A percentile compares a stretch with the other conserved stretches of the same genome.
Conservation (phyloP, 2,888 invertebrate genomes). For the Oxystoma pomonae region DNA sequence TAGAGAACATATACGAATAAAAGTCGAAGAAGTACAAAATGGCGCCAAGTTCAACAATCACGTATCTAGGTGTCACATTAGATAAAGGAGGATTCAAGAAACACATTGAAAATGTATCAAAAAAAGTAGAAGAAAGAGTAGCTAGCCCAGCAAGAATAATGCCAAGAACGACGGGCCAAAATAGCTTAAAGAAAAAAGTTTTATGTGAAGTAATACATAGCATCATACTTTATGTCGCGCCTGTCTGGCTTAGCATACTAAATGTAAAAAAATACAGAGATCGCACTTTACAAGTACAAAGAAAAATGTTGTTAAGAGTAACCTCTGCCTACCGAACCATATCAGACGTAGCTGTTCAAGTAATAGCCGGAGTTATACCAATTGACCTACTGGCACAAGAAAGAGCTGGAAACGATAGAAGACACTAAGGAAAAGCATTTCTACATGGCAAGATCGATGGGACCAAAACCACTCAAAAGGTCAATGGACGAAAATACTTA, state of each 20-base stretch:
- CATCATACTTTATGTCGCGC: not conserved
- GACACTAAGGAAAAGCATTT: not conserved
- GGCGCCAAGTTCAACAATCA: not conserved
- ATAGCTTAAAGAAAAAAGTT: not conserved
- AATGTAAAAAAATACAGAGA: not conserved
- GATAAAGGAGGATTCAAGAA: not conserved
- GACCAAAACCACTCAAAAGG: not conserved
- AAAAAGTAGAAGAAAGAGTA: not conserved
- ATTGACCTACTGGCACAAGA: not conserved
- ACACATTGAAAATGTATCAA: not conserved
- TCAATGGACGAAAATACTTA: constrained; percentile 3
- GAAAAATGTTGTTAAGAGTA: not conserved
- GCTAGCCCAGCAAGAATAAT: not conserved
- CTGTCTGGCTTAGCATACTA: not conserved
- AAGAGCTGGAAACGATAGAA: not conserved
- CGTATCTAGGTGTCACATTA: not conserved
- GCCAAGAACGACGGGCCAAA: not conserved
- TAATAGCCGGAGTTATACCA: not conserved
- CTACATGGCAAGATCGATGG: not conserved
- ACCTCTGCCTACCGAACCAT: not conserved
- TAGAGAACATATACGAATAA: not conserved
- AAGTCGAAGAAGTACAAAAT: not conserved
- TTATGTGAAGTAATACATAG: not conserved
- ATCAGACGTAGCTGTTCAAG: not conserved
- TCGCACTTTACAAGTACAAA: not conserved